phyloP scores from a whole-genome alignment of 2,113 vertebrate species.

The Trogon melanurus region DNA sequence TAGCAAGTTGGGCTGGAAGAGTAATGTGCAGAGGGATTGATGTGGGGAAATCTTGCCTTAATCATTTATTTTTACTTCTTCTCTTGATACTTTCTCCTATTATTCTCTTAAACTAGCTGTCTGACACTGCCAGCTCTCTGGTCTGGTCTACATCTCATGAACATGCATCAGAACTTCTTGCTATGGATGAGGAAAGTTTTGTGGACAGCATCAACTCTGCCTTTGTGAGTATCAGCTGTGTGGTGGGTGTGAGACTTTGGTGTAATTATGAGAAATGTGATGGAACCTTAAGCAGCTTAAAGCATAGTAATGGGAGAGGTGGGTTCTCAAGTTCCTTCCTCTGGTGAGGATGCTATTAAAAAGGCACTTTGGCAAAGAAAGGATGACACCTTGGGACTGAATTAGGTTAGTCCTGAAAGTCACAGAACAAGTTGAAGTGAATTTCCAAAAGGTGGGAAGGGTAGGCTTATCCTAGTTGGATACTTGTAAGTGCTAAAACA shows the following conservation, averaged over 20 bases:
- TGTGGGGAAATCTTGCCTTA: neutral
- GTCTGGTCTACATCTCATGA: slow-evolving; percentile 95
- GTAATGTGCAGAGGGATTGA: neutral
- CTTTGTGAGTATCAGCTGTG: slow-evolving; percentile 84
- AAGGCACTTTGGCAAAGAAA: neutral
- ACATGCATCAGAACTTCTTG: slow-evolving; percentile 86
- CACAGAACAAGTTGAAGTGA: neutral
- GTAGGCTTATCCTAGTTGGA: neutral
- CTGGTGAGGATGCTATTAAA: neutral
- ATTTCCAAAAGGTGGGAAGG: neutral
- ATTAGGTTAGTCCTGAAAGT: neutral
- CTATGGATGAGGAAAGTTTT: slow-evolving; percentile 92
- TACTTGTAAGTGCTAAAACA: neutral
- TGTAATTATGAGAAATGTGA: neutral
- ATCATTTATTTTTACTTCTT: neutral
- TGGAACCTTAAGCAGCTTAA: neutral
- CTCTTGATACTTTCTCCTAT: neutral
- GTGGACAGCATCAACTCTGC: slow-evolving; percentile 95
- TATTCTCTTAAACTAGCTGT: slow-evolving; percentile 80
- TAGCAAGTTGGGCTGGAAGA: neutral
- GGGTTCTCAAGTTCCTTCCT: neutral
- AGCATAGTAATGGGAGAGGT: neutral
- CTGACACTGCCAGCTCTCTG: slow-evolving; percentile 91
- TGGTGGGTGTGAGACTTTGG: neutral
- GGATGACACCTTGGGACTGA: neutral